A percentile compares a stretch with the other conserved stretches of the same genome.
Conservation (phyloP, 2,888 invertebrate genomes). For the Papilio demoleus region DNA sequence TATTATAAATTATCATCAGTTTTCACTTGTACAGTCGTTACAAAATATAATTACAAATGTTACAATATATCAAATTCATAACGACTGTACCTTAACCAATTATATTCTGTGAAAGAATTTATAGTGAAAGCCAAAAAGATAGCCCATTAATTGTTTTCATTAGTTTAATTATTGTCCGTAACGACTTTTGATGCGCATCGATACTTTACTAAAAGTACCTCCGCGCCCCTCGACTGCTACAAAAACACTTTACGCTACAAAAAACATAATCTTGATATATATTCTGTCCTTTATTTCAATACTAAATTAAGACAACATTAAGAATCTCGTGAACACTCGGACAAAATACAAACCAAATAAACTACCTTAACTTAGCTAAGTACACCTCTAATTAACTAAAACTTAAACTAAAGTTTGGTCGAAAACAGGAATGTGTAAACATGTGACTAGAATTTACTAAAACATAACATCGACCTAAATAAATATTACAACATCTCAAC, state of each 20-base stretch:
- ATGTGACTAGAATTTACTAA: conserved; percentile 83
- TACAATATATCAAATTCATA: conserved; percentile 1
- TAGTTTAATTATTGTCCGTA: conserved; percentile 73
- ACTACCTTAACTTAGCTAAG: conserved; percentile 33
- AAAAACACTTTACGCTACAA: conserved; percentile 45
- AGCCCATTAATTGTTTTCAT: conserved; percentile 69
- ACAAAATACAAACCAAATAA: conserved; percentile 38
- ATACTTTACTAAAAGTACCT: conserved; percentile 49
- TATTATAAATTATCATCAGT: no score
- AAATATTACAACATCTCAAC: conserved; percentile 76
- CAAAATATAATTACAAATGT: not conserved
- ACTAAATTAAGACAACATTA: conserved; percentile 24
- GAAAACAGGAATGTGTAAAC: conserved; percentile 83
- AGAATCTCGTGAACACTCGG: not conserved
- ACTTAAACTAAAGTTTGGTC: conserved; percentile 75
- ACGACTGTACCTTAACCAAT: conserved; percentile 1
- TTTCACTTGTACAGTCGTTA: conserved; percentile 6
- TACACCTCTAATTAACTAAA: conserved; percentile 52
- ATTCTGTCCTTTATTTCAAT: conserved; percentile 28
- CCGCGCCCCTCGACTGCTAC: conserved; percentile 46
- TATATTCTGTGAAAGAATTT: conserved; percentile 41
- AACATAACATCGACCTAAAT: conserved; percentile 81
- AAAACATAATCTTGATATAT: conserved; percentile 34
- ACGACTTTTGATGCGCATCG: conserved; percentile 59
- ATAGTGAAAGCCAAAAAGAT: conserved; percentile 63